phyloP scores from a whole-genome alignment of 1,140 invertebrate species.

The Globodera rostochiensis region DNA sequence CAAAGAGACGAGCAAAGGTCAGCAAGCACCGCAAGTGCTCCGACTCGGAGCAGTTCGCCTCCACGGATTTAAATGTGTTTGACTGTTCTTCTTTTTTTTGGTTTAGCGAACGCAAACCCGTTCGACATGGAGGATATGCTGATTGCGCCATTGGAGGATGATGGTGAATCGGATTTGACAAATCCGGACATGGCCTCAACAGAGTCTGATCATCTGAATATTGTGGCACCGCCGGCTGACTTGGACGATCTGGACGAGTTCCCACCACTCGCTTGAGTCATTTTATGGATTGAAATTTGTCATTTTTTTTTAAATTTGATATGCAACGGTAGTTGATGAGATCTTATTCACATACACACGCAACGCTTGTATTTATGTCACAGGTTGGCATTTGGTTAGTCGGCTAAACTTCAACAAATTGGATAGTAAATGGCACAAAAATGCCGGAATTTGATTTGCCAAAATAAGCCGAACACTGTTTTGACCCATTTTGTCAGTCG shows the following conservation, averaged over 20 bases:
- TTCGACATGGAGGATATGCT: conserved; percentile 39
- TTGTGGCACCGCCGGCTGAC: conserved; percentile 37
- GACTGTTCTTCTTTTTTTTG: background rate
- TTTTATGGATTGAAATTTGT: too few relatives aligned
- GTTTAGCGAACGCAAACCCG: conserved; percentile 26
- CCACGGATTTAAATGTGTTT: background rate
- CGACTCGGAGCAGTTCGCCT: too few relatives aligned
- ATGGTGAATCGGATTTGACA: conserved; percentile 7
- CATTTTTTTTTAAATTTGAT: too few relatives aligned
- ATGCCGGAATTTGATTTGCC: too few relatives aligned
- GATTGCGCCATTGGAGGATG: conserved; percentile 9
- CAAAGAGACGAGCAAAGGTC: conserved; percentile 15
- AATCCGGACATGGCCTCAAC: background rate
- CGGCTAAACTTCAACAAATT: too few relatives aligned
- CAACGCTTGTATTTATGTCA: too few relatives aligned
- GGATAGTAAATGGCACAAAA: too few relatives aligned
- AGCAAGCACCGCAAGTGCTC: background rate
- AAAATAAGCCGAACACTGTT: too few relatives aligned
- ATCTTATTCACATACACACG: too few relatives aligned
- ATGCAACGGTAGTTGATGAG: too few relatives aligned
- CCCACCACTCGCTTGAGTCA: conserved; percentile 27
- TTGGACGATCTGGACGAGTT: conserved; percentile 47
- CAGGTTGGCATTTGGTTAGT: too few relatives aligned
- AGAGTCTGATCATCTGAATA: background rate
- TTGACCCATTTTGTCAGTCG: too few relatives aligned